Conservation (phyloP, 2,888 invertebrate species). For the Pandemis heparana region DNA sequence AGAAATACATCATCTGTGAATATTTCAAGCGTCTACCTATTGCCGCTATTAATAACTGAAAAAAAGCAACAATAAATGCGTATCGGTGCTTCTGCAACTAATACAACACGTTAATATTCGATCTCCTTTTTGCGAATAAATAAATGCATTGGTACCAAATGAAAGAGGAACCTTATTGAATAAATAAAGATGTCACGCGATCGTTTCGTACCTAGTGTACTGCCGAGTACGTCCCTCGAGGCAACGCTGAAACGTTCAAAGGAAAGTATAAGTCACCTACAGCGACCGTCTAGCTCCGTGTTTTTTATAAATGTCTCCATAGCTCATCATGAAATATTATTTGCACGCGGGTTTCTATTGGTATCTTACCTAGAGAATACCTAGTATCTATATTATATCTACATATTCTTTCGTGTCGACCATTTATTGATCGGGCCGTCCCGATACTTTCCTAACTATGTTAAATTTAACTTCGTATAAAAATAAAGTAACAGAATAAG, state of each 20-base stretch:
- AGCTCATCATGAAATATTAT: background rate
- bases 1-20: too few relatives aligned
- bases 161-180: slow-evolving; percentile 65
- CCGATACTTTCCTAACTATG: too few relatives aligned
- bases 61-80: background rate
- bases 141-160: slow-evolving; percentile 53
- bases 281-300: background rate
- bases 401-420: background rate
- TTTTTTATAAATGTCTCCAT: background rate
- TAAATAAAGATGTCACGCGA: slow-evolving; percentile 74
- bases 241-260: background rate
- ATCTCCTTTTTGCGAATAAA: slow-evolving; percentile 48
- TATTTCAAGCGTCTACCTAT: too few relatives aligned
- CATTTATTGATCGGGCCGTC: background rate
- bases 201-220: slow-evolving; percentile 50
- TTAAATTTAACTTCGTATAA: too few relatives aligned
- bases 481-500: too few relatives aligned
- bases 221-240: slow-evolving; percentile 6
- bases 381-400: too few relatives aligned
- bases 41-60: too few relatives aligned
- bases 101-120: background rate
- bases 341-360: background rate
- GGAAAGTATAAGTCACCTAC: background rate
- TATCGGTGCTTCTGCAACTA: background rate
- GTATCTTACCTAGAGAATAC: background rate